Evolutionary conservation across 1,140 invertebrate species (phyloP), one percentile per base, ranked within the genome.

Genomic region (Ladona fulva): DNA sequence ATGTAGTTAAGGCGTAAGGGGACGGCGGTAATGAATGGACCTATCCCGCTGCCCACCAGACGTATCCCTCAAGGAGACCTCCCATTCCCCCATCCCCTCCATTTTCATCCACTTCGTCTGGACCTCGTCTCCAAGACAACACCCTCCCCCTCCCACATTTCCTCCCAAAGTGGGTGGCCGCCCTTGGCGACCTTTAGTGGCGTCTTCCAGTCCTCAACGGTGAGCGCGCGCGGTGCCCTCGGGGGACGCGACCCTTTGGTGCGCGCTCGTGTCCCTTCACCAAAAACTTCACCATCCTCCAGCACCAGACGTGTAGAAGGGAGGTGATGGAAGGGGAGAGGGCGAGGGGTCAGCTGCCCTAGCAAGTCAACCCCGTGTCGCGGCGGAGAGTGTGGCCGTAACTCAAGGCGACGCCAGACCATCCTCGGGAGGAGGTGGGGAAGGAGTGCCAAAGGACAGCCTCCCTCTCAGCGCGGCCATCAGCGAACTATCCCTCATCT

Each of bases 331-430:
- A 19, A 11, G 44, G 52, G 52, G 52, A 66, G 52, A 66, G 52
- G 52, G 52, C 52, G 52, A 66, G 52, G 52, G 52, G 52, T 66
- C 52, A 66, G 52, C 52, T 66, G 52, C 52, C 52, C 52, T 66
- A 19, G 52, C 52, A 66, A 66, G 52, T 66, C 52, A 66, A 66
- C 52, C 52, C 52, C 52, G n/a, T 66, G 52, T 66, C 52, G 52
- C 52, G n/a, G 52, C 1, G 16, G 52, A 66, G 52, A 66, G 52
- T 66, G 52, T 66, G n/a, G 52, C 14, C 52, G 52, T 66, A 66
- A 66, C 52, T 66, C 52, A 66, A 19, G 52, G 52, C 52, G 52
- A 66, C 52, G 52, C 52, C 29, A 37, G 29, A 37, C 29, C 29
- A 37, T 37, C 29, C 29, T 37, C 29, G 1, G 29, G 29, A 37